Conservation (phyloP, 2,113 vertebrate genomes). For the Tichodroma muraria region DNA sequence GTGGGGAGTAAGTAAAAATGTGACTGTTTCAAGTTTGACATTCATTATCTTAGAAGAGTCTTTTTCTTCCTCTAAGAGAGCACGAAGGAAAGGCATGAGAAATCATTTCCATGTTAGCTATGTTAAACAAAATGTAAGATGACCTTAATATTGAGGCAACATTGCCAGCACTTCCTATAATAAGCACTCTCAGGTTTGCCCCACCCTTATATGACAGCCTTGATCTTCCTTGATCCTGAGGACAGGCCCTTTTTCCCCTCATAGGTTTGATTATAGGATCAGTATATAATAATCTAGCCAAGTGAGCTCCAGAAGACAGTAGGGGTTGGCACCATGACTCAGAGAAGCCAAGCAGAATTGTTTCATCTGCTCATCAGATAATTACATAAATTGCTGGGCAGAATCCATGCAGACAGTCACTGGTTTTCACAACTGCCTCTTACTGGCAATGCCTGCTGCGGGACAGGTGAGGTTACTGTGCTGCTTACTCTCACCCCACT, state of each 20-base stretch:
- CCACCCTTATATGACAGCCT: not conserved
- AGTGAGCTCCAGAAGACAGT: not conserved
- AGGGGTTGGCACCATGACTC: not conserved
- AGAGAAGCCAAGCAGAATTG: not conserved
- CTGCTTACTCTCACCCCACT: not conserved
- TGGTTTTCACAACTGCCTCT: not conserved
- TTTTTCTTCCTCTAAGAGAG: not conserved
- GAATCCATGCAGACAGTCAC: not conserved
- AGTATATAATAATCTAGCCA: not conserved
- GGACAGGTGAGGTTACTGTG: not conserved
- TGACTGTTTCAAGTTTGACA: not conserved
- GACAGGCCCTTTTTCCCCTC: not conserved
- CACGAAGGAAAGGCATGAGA: not conserved
- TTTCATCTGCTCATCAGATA: not conserved
- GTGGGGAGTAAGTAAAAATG: not conserved
- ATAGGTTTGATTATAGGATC: slow-evolving; percentile 40
- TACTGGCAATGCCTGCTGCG: not conserved
- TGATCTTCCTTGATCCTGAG: slow-evolving; percentile 27
- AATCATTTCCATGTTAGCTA: not conserved
- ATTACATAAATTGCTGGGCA: slow-evolving; percentile 5
- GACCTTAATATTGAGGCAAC: not conserved
- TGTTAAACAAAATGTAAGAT: not conserved
- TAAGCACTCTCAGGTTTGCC: not conserved
- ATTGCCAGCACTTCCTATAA: not conserved
- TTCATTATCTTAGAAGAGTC: not conserved